These are phyloP conservation scores for Sogatella furcifera DNA, from an alignment of 1,140 invertebrate genomes.

Conservation along the genomic window DNA sequence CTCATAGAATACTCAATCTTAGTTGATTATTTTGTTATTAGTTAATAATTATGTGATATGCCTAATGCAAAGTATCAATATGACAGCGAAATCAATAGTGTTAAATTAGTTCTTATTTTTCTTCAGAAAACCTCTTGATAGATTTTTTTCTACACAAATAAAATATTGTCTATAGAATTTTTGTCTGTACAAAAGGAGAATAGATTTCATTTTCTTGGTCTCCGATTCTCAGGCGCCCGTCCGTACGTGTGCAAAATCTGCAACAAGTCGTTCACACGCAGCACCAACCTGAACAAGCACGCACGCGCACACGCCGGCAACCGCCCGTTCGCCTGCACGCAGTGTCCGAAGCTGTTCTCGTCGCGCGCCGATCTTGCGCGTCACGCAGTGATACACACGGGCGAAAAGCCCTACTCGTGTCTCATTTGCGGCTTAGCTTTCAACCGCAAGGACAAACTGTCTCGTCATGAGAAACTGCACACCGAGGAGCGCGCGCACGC, in stretches of 20 bases:
- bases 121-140: no score
- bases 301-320: conserved; percentile 58
- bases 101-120: no score
- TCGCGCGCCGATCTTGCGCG: conserved; percentile 43
- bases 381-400: conserved; percentile 36
- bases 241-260: conserved; percentile 55
- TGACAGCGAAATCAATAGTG: no score
- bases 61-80: no score
- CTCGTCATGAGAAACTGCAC: conserved; percentile 35
- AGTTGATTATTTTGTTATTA: no score
- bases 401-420: conserved; percentile 30
- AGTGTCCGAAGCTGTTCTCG: conserved; percentile 55
- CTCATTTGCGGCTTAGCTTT: conserved; percentile 26
- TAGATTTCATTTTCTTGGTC: background rate
- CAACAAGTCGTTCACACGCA: conserved; percentile 54
- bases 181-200: no score
- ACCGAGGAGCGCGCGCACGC: conserved; percentile 50
- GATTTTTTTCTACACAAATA: no score
- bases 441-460: conserved; percentile 22
- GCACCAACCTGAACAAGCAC: conserved; percentile 78
- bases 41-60: no score
- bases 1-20: no score
- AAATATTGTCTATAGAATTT: no score
- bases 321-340: conserved; percentile 42
- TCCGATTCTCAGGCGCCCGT: conserved; percentile 10